Evolutionary conservation across 1,140 invertebrate genomes (phyloP), one percentile per base, ranked within the genome.

Genomic region (Lucilia sericata): DNA sequence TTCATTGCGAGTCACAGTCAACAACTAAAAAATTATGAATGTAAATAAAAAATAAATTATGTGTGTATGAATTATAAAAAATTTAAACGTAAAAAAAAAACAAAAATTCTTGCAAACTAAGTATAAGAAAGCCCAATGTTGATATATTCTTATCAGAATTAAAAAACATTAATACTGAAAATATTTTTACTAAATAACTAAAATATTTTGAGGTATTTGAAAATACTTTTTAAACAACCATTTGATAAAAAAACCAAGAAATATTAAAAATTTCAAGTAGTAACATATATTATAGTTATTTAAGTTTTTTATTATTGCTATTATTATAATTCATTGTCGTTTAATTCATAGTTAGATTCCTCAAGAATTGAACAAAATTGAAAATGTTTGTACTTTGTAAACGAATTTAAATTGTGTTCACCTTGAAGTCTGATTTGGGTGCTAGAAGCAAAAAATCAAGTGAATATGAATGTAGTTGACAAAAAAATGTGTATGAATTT

Each of bases 341-440:
- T 42, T 42, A 42, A 42, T 10, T 42, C 42, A 10, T 42, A 42
- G 42, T 42, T 42, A 42, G 42, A 42, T 42, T 42, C 7, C 42
- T 42, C 55, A 60, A 60, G 14, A 60, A 14, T 60, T 12, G 5
- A 60, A 60, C 51, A n/a, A 60, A 60, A 60, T 7, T n/a, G n/a
- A 70, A 19, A 70, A 21, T 70, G 7, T 70, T 70, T 70, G 9
- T 21, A 70, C 9, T 70, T 70, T 70, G 65, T 21, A 80, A 80
- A 80, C 42, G 12, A 80, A 80, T 42, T 80, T 80, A 80, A 80
- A 80, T 80, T 49, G 47, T 49, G 34, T 80, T 80, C 76, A 80
- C 76, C 76, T 80, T 80, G 76, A 80, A 80, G 76, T 19, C 76
- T 80, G 76, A 80, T 80, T 80, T 80, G n/a, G 42, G 76, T 14